Percentiles rank a stretch among this genome's conserved stretches.
Evolutionary conservation across 1,140 invertebrate species (phyloP).

Genomic region (Leptoteleia sp.): DNA sequence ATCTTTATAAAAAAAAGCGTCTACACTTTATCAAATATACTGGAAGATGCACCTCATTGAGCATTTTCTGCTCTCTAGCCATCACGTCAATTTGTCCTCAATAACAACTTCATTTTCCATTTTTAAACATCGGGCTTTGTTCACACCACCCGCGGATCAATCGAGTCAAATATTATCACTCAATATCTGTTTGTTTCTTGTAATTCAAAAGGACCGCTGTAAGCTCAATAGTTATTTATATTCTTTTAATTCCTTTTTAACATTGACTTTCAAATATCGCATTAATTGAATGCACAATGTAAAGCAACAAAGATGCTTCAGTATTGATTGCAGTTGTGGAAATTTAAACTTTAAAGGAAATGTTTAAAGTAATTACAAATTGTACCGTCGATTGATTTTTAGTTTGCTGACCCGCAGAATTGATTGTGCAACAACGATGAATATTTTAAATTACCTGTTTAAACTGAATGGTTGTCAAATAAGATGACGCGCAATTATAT

Average conservation of each 20-base stretch:
- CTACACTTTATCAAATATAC: slow-evolving; percentile 31
- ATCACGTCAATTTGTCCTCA: slow-evolving; percentile 51
- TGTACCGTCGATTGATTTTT: slow-evolving; percentile 38
- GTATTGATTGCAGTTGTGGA: no score
- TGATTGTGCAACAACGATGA: slow-evolving; percentile 26
- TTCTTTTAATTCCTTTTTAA: slow-evolving; percentile 25
- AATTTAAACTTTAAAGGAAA: no score
- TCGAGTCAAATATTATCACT: slow-evolving; percentile 44
- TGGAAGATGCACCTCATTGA: slow-evolving; percentile 55
- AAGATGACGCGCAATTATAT: slow-evolving; percentile 27
- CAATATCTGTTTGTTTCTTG: slow-evolving; percentile 7
- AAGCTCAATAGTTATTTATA: slow-evolving; percentile 25
- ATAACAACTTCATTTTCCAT: slow-evolving; percentile 60
- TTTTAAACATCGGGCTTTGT: slow-evolving; percentile 52
- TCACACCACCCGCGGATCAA: slow-evolving; percentile 31
- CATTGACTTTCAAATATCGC: slow-evolving; percentile 32
- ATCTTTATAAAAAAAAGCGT: slow-evolving; percentile 39
- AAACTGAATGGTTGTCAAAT: slow-evolving; percentile 22
- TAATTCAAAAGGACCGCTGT: background rate
- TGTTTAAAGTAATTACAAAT: slow-evolving; percentile 39
- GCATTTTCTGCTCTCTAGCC: slow-evolving; percentile 48
- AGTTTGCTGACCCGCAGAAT: slow-evolving; percentile 18
- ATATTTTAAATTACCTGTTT: slow-evolving; percentile 23
- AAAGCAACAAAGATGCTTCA: no score
- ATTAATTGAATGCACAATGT: slow-evolving; percentile 6